Evolutionary conservation across 2,888 invertebrate genomes (phyloP).

Genomic region (Geotrupes spiniger): DNA sequence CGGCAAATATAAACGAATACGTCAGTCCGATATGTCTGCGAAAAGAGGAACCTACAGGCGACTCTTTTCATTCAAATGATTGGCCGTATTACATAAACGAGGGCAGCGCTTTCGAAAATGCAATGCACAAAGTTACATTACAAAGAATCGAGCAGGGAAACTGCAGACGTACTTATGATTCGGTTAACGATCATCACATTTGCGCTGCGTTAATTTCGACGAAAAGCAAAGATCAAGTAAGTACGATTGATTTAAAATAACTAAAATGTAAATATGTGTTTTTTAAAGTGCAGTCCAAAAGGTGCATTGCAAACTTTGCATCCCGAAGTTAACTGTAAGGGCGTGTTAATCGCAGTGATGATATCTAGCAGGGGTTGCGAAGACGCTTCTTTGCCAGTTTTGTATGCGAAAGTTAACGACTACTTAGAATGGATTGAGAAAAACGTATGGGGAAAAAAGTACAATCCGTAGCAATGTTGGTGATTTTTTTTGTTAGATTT

Average conservation of each 20-base stretch:
- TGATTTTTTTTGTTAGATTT: too few relatives aligned
- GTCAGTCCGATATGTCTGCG: too few relatives aligned
- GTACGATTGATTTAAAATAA: slow-evolving; percentile 55
- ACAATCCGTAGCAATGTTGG: too few relatives aligned
- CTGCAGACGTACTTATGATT: slow-evolving; percentile 62
- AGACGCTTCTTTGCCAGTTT: slow-evolving; percentile 12
- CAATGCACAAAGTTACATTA: slow-evolving; percentile 15
- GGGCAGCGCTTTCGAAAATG: not conserved
- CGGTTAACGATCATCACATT: slow-evolving; percentile 36
- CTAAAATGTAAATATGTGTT: slow-evolving; percentile 5
- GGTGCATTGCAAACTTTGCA: too few relatives aligned
- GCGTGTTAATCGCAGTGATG: slow-evolving; percentile 25
- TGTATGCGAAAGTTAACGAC: slow-evolving; percentile 19
- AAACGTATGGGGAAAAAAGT: slow-evolving; percentile 14
- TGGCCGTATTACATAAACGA: not conserved
- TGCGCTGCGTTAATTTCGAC: too few relatives aligned
- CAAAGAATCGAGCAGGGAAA: slow-evolving; percentile 38
- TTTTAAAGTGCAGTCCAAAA: slow-evolving; percentile 58
- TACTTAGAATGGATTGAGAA: slow-evolving; percentile 23
- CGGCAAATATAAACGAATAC: too few relatives aligned
- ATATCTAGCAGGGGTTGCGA: slow-evolving; percentile 20
- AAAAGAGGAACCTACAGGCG: too few relatives aligned
- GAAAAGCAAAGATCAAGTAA: too few relatives aligned
- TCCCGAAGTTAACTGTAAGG: slow-evolving; percentile 18
- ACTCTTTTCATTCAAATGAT: too few relatives aligned